A percentile compares a stretch with the other conserved stretches of the same genome.
Evolutionary conservation across 2,113 vertebrate genomes (phyloP).

Genomic region (Mixornis gularis): DNA sequence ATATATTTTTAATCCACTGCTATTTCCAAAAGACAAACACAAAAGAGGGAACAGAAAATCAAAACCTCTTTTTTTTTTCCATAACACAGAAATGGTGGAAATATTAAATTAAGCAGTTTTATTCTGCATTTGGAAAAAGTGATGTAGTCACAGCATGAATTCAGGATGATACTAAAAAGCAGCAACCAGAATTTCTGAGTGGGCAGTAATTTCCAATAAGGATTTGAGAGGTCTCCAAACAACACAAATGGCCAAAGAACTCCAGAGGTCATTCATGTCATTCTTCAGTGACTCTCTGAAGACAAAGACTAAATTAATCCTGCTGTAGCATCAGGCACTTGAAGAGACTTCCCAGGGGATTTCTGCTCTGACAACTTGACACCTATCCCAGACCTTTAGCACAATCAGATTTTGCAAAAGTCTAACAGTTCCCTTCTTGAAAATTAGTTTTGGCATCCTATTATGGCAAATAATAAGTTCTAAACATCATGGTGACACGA

Average conservation of each 20-base stretch:
- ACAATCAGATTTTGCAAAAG: background rate
- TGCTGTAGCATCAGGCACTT: background rate
- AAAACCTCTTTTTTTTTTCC: background rate
- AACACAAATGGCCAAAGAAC: background rate
- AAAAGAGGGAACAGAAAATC: background rate
- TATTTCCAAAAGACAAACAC: background rate
- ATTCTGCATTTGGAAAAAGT: background rate
- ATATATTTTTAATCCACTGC: background rate
- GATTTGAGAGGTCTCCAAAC: background rate
- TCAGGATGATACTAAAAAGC: background rate
- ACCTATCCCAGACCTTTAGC: background rate
- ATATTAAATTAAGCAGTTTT: background rate
- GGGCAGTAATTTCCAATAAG: background rate
- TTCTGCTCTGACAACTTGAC: background rate
- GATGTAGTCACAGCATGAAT: background rate
- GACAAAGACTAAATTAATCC: background rate
- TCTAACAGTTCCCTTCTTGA: background rate
- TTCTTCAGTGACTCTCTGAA: background rate
- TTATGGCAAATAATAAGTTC: background rate
- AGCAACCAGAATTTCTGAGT: background rate
- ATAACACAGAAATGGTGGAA: background rate
- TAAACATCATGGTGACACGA: accelerated
- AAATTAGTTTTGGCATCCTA: background rate
- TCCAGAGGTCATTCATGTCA: background rate
- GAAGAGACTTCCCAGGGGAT: background rate